These are phyloP conservation scores for Campopleginae sp. DNA, from an alignment of 2,888 invertebrate species.

Conservation along the genomic window DNA sequence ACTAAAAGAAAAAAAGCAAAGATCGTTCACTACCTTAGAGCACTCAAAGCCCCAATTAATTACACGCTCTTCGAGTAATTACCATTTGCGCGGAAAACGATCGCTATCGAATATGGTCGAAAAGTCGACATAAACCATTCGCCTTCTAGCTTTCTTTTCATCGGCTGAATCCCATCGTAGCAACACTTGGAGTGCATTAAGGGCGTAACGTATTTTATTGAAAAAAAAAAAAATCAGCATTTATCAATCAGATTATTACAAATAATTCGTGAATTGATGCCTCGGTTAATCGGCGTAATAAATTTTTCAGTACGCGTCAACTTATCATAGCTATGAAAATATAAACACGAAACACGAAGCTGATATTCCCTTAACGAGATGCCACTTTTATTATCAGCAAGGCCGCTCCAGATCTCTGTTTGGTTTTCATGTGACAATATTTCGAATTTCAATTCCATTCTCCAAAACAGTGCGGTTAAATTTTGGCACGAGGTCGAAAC, in stretches of 20 bases:
- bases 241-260: too few relatives aligned
- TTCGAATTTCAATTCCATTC: background rate
- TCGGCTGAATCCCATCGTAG: background rate
- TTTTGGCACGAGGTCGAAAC: background rate
- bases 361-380: background rate
- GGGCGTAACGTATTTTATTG: background rate
- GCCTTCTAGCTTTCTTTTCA: background rate
- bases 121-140: conserved; percentile 28
- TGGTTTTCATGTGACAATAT: background rate
- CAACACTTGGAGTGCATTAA: background rate
- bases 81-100: conserved; percentile 56
- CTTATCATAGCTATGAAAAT: background rate
- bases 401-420: background rate
- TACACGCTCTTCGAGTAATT: conserved; percentile 66
- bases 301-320: background rate
- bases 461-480: background rate
- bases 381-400: conserved; percentile 2
- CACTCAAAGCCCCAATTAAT: conserved; percentile 70
- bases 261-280: background rate
- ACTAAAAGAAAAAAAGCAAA: conserved; percentile 13
- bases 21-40: conserved; percentile 51
- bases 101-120: conserved; percentile 37
- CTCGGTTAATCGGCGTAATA: background rate
- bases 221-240: too few relatives aligned
- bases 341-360: background rate